phyloP scores from a whole-genome alignment of 2,113 vertebrate species.

The Triplophysa tibetana region DNA sequence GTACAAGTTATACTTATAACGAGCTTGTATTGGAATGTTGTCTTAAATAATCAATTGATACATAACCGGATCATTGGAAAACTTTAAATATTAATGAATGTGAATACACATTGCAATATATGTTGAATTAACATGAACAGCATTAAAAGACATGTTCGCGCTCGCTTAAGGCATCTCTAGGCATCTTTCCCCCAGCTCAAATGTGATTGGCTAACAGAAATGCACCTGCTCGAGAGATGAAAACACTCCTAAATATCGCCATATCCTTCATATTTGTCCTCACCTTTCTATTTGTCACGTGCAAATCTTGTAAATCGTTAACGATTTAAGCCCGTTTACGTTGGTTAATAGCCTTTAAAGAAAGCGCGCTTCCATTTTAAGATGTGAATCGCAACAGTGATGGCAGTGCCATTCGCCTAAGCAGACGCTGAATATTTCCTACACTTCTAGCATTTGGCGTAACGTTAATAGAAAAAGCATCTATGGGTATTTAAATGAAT shows the following conservation, averaged over 20 bases:
- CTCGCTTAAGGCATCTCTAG: neutral
- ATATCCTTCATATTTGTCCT: neutral
- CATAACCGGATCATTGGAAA: neutral
- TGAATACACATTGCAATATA: neutral
- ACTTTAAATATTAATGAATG: neutral
- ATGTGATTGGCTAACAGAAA: neutral
- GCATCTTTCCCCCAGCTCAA: neutral
- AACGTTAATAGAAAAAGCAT: neutral
- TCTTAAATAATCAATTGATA: neutral
- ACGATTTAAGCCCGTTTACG: constrained; percentile 54
- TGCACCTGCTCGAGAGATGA: neutral
- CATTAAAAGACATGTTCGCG: neutral
- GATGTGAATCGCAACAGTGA: constrained; percentile 53
- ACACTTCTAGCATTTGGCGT: neutral
- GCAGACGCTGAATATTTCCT: neutral
- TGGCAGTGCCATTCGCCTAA: constrained; percentile 15
- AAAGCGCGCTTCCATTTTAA: constrained; percentile 64
- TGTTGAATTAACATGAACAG: constrained; percentile 2
- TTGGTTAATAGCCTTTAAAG: constrained; percentile 53
- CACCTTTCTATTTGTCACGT: constrained; percentile 32
- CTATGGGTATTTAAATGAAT: neutral
- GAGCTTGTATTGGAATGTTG: neutral
- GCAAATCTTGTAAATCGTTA: constrained; percentile 60
- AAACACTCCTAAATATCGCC: neutral
- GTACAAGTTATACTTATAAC: neutral